Percentiles rank a stretch among this genome's conserved stretches.
phyloP scores from a whole-genome alignment of 1,140 invertebrate species.

The Papilio glaucus region DNA sequence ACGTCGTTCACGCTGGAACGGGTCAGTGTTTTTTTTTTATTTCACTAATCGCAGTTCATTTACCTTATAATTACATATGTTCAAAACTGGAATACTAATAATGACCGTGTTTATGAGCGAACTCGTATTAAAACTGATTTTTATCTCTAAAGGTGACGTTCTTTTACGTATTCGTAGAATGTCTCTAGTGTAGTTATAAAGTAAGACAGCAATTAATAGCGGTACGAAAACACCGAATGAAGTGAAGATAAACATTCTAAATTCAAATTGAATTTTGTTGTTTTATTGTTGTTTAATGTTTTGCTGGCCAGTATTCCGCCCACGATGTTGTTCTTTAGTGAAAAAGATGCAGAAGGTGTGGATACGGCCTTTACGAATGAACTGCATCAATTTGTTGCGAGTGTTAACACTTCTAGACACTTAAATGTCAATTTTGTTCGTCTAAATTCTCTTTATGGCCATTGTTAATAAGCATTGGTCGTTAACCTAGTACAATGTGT shows the following conservation, averaged over 20 bases:
- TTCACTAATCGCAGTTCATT: conserved; percentile 42
- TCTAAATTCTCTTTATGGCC: conserved; percentile 3
- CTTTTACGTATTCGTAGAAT: conserved; percentile 25
- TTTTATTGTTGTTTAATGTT: conserved; percentile 17
- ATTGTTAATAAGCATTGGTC: conserved; percentile 8
- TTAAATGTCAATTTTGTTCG: conserved; percentile 6
- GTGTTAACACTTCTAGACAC: conserved; percentile 8
- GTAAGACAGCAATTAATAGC: background rate
- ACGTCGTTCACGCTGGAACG: background rate
- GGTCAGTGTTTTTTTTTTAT: conserved; percentile 29
- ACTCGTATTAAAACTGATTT: conserved; percentile 33
- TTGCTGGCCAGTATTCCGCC: background rate
- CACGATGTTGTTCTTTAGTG: background rate
- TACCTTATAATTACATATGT: conserved; percentile 51
- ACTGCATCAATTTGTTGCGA: conserved; percentile 2
- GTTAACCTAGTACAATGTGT: background rate
- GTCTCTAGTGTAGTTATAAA: background rate
- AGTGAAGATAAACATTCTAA: background rate
- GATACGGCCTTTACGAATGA: background rate
- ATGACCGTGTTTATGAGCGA: conserved; percentile 35
- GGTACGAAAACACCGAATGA: background rate
- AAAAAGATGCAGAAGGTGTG: background rate
- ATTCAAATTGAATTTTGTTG: conserved; percentile 23
- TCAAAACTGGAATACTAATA: conserved; percentile 50
- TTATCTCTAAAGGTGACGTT: conserved; percentile 36